Evolutionary conservation across 1,140 invertebrate genomes (phyloP), one percentile per base, ranked within the genome.

Genomic region (Drosophila nigromelanica): DNA sequence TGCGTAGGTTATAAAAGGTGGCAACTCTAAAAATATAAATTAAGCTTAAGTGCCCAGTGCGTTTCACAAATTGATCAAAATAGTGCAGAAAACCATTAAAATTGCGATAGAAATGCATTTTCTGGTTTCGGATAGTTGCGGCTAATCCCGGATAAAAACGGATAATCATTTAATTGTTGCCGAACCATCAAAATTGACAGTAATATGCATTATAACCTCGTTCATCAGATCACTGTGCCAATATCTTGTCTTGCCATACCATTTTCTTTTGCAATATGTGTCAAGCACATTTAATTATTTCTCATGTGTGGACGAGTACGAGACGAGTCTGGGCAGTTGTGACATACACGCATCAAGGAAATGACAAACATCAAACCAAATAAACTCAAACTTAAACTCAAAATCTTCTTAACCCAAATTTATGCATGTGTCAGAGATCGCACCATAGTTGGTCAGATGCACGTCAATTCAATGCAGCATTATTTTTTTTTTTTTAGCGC

Each of bases 391-490:
- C 27, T 30, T 11, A 59, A 21, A 37, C 39, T 67, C 40, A 67
- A 89, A 87, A 87, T 82, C 83, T 86, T 86, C 83, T 89, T 86
- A 86, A 78, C 82, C 82, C 83, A 82, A 86, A 86, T 86, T 71
- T 75, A 82, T 85, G 78, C 77, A 63, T 75, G 78, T 83, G 79
- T 83, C 79, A 78, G 72, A 52, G 61, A 69, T 58, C 39, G 40
- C 37, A 48, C 81, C 77, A 60, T 69, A 83, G 67, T 85, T 83
- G 80, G 80, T 47, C 80, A 80, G 54, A 63, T 70, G 72, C 67
- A 69, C 52, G 72, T 74, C 73, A 74, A 50, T 40, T 47, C 21
- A 52, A 43, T 55, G 54, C 59, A 52, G 48, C n/a, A n/a, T n/a
- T n/a, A n/a, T n/a, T n/a, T n/a, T n/a, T n/a, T n/a, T n/a, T n/a